Evolutionary conservation across 2,888 invertebrate genomes (phyloP).

Genomic region (Sepioteuthis lessoniana): DNA sequence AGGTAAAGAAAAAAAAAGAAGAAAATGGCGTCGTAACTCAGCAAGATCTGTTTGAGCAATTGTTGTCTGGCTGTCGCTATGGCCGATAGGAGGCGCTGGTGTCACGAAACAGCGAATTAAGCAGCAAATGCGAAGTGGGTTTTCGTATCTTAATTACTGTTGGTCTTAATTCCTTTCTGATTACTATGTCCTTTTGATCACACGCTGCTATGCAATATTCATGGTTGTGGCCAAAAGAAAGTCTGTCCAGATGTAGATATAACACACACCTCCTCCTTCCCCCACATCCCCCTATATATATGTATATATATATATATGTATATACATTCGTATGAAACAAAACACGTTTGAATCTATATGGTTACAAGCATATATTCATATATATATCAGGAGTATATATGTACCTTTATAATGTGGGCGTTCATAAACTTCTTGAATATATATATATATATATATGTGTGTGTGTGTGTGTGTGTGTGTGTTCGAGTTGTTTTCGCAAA

Average conservation of each 20-base stretch:
- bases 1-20: neutral
- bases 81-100: conserved; percentile 33
- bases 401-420: neutral
- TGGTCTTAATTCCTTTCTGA: neutral
- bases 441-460: neutral
- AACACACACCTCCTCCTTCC: too few relatives aligned
- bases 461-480: neutral
- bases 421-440: neutral
- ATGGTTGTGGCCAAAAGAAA: neutral
- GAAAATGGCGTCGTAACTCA: neutral
- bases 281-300: too few relatives aligned
- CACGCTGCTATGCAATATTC: conserved; percentile 9
- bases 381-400: neutral
- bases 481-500: neutral
- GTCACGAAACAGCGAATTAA: neutral
- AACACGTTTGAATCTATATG: too few relatives aligned
- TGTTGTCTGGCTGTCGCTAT: neutral
- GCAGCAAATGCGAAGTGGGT: neutral
- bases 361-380: too few relatives aligned
- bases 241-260: neutral
- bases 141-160: neutral
- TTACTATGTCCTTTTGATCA: neutral
- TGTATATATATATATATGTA: neutral
- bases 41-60: neutral
- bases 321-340: neutral